Percentiles rank a stretch among this genome's conserved stretches.
Evolutionary conservation across 2,113 vertebrate genomes (phyloP).

Genomic region (Athene noctua): DNA sequence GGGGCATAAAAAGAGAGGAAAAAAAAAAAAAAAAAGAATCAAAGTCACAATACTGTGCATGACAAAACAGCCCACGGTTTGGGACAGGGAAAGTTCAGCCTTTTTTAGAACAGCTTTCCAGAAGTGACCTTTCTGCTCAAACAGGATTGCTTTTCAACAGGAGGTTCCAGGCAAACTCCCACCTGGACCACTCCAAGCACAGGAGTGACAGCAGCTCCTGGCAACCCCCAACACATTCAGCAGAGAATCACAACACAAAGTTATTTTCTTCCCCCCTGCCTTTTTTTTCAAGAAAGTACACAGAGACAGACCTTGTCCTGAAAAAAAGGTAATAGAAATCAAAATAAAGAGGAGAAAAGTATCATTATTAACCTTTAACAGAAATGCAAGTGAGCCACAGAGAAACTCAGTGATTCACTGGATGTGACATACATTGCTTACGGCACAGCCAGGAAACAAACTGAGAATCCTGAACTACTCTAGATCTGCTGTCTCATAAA

Average conservation of each 20-base stretch:
- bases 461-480: background rate
- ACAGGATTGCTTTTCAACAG: background rate
- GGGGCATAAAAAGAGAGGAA: no score
- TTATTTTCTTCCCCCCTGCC: rapidly evolving
- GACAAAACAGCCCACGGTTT: no score
- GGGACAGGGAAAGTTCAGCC: background rate
- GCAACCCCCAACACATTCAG: background rate
- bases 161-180: background rate
- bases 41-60: background rate
- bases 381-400: background rate
- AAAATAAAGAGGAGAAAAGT: background rate
- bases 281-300: background rate
- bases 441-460: background rate
- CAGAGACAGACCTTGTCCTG: background rate
- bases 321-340: background rate
- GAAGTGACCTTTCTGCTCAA: background rate
- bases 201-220: background rate
- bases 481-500: background rate
- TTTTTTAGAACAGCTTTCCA: background rate
- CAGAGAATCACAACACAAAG: background rate
- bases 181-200: background rate
- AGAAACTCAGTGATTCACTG: background rate
- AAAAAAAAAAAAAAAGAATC: background rate
- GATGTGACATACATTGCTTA: background rate
- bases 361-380: background rate